Evolutionary conservation across 2,888 invertebrate genomes (phyloP).

Genomic region (Achlya flavicornis): DNA sequence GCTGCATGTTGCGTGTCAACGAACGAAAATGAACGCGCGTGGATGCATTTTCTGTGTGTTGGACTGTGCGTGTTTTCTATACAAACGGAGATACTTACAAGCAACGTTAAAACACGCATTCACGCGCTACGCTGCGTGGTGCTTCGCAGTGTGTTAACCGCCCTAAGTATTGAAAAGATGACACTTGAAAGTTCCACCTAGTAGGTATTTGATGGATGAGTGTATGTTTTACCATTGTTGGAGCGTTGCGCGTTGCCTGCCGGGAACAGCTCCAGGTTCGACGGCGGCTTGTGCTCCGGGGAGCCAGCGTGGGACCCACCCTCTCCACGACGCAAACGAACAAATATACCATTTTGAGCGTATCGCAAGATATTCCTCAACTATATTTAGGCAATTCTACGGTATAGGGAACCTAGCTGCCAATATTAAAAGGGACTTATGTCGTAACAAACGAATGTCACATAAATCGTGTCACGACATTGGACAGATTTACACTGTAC

Average conservation of each 20-base stretch:
- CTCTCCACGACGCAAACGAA: constrained; percentile 65
- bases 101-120: no score
- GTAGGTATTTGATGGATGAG: constrained; percentile 24
- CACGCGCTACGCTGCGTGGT: no score
- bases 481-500: constrained; percentile 10
- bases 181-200: constrained; percentile 8
- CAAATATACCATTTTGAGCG: constrained; percentile 58
- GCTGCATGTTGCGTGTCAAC: no score
- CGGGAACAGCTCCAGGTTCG: constrained; percentile 88
- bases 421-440: no score
- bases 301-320: constrained; percentile 83
- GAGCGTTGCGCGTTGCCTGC: constrained; percentile 87
- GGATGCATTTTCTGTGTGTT: no score
- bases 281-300: constrained; percentile 88
- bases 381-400: neutral
- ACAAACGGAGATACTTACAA: no score
- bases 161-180: no score
- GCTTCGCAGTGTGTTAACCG: no score
- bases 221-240: constrained; percentile 89
- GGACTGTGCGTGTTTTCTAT: no score
- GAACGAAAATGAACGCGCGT: no score
- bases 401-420: neutral
- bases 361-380: neutral
- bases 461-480: constrained; percentile 3
- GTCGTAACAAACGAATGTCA: neutral